These are phyloP conservation scores for Acrocephalus scirpaceus DNA, from an alignment of 2,797 vertebrate genomes.

Conservation along the genomic window DNA sequence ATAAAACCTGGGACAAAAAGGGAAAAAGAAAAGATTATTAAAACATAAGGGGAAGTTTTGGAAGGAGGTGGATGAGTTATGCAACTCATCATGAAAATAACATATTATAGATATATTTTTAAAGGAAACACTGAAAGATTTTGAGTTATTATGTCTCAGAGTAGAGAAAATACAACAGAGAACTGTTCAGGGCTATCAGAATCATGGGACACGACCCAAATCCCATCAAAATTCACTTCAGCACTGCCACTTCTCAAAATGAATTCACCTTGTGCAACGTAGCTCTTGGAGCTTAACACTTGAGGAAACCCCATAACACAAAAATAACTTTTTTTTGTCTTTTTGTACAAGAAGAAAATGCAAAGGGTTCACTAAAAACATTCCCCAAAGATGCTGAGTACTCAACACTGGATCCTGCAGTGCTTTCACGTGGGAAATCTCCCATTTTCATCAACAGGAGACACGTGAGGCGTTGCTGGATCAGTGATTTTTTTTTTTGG, in stretches of 20 bases:
- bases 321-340: not conserved
- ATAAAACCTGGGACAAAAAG: not conserved
- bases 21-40: not conserved
- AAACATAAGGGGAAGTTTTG: not conserved
- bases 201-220: not conserved
- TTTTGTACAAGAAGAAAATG: not conserved
- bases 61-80: not conserved
- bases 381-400: conserved; percentile 23
- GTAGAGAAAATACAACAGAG: not conserved
- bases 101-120: not conserved
- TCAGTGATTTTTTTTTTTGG: not conserved
- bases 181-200: not conserved
- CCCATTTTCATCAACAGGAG: not conserved
- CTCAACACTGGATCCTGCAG: not conserved
- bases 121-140: not conserved
- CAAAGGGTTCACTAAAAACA: not conserved
- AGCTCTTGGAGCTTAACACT: conserved; percentile 64
- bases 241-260: not conserved
- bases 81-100: not conserved
- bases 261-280: not conserved
- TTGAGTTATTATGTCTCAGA: not conserved
- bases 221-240: not conserved
- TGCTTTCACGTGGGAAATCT: not conserved
- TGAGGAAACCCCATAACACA: not conserved
- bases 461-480: not conserved